phyloP scores from a whole-genome alignment of 2,113 vertebrate genomes.

The Sylvia atricapilla region DNA sequence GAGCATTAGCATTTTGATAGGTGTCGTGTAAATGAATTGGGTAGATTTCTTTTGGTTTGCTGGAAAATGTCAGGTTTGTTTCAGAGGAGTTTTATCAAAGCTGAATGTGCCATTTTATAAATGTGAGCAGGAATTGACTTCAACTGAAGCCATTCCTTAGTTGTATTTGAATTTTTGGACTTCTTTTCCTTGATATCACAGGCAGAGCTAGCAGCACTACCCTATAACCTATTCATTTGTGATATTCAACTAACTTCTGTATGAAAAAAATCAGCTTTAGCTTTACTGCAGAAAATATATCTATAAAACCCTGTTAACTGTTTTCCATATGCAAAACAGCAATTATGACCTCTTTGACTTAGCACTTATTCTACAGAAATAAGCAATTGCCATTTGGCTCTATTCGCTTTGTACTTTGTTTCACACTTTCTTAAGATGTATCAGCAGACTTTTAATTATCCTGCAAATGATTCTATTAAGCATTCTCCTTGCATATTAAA shows the following conservation, averaged over 20 bases:
- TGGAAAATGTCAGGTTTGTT: background rate
- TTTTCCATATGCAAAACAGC: slow-evolving; percentile 64
- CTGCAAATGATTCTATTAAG: slow-evolving; percentile 70
- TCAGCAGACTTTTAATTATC: slow-evolving; percentile 73
- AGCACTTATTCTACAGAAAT: slow-evolving; percentile 64
- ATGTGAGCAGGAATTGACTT: background rate
- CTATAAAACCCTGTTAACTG: slow-evolving; percentile 52
- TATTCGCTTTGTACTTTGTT: slow-evolving; percentile 67
- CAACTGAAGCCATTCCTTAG: background rate
- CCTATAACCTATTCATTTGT: slow-evolving; percentile 20
- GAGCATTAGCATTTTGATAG: background rate
- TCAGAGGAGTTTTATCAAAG: background rate
- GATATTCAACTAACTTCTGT: slow-evolving; percentile 26
- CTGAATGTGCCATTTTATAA: background rate
- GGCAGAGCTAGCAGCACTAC: background rate
- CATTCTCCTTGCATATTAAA: slow-evolving; percentile 74
- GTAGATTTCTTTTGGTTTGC: background rate
- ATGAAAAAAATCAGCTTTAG: slow-evolving; percentile 47
- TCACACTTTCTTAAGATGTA: slow-evolving; percentile 68
- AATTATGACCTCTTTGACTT: slow-evolving; percentile 72
- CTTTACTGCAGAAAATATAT: slow-evolving; percentile 36
- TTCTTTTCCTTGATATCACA: background rate
- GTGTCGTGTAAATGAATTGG: background rate
- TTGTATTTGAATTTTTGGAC: background rate
- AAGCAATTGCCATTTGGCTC: slow-evolving; percentile 63